phyloP scores from a whole-genome alignment of 1,140 invertebrate genomes.

The Philotrypesis tridentata region DNA sequence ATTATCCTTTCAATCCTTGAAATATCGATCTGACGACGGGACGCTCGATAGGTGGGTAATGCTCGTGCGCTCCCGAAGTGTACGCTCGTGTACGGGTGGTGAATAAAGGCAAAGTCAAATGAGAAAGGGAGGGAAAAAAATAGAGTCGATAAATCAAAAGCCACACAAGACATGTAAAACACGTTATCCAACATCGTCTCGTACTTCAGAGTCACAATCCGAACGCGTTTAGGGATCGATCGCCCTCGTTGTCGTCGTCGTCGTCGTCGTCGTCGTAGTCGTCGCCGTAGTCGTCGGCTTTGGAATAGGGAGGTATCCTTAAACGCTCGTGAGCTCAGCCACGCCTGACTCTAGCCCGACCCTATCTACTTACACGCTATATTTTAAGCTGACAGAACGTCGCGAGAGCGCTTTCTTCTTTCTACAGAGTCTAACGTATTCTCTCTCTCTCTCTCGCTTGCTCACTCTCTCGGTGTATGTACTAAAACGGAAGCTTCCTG shows the following conservation, averaged over 20 bases:
- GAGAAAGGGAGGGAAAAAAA: neutral
- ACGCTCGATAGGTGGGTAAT: no score
- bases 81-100: no score
- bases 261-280: no score
- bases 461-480: neutral
- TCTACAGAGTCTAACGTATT: neutral
- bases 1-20: no score
- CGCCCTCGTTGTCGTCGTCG: no score
- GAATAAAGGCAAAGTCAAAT: no score
- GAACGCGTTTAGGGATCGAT: neutral
- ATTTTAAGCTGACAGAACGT: neutral
- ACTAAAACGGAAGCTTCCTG: neutral
- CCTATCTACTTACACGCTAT: neutral
- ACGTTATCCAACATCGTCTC: neutral
- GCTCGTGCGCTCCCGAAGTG: no score
- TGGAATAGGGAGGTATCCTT: neutral
- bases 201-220: neutral
- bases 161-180: neutral
- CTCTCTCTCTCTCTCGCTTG: neutral
- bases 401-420: neutral
- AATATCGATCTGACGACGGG: no score
- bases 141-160: neutral
- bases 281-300: no score
- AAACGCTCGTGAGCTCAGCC: neutral
- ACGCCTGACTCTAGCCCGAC: neutral